Evolutionary conservation across 2,888 invertebrate genomes (phyloP).

Genomic region (Empis livida): DNA sequence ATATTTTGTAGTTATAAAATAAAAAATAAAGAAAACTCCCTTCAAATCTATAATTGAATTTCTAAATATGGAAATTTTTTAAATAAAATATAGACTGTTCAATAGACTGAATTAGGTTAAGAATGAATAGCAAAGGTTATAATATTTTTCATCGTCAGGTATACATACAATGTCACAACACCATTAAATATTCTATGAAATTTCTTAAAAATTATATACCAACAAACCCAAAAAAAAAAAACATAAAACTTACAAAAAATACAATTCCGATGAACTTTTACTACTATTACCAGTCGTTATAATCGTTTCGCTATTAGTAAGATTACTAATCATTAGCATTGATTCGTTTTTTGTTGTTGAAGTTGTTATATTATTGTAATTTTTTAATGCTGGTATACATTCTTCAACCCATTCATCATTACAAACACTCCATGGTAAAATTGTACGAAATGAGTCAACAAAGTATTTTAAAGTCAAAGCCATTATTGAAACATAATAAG

Average conservation of each 20-base stretch:
- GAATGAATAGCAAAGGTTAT: too few species aligned
- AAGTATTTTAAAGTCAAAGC: constrained; percentile 50
- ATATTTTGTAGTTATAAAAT: too few species aligned
- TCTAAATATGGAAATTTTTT: too few species aligned
- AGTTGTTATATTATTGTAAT: constrained; percentile 18
- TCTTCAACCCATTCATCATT: constrained; percentile 38
- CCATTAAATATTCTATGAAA: too few species aligned
- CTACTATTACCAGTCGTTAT: constrained; percentile 3
- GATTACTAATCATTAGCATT: not conserved
- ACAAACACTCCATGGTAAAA: constrained; percentile 51
- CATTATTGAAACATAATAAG: constrained; percentile 56
- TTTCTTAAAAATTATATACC: not conserved
- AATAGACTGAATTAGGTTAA: too few species aligned
- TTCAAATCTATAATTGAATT: too few species aligned
- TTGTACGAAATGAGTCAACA: constrained; percentile 44
- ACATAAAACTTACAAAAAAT: constrained; percentile 36
- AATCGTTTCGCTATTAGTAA: too few species aligned
- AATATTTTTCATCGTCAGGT: too few species aligned
- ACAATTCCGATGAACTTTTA: constrained; percentile 31
- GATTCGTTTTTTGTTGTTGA: not conserved
- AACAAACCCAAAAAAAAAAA: not conserved
- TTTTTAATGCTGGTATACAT: constrained; percentile 33
- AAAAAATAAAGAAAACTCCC: too few species aligned
- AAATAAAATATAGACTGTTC: too few species aligned
- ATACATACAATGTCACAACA: too few species aligned